Evolutionary conservation across 2,113 vertebrate species (phyloP).

Genomic region (Typhlomys cinereus): DNA sequence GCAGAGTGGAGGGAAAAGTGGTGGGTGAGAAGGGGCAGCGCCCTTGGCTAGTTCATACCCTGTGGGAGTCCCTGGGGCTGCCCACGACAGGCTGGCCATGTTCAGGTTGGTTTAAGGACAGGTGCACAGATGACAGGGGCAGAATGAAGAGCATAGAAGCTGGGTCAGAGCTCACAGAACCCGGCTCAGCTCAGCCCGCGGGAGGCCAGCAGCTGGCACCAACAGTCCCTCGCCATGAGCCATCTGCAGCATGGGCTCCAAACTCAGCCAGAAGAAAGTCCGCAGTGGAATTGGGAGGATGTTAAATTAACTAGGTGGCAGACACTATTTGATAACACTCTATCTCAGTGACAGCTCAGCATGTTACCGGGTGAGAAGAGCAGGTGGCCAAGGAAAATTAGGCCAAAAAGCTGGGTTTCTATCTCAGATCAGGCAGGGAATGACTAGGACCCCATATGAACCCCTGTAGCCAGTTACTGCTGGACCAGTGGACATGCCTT

Average conservation of each 20-base stretch:
- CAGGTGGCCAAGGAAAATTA: slow-evolving; percentile 31
- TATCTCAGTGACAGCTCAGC: slow-evolving; percentile 9
- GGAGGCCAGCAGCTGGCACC: not conserved
- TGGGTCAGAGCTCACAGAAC: not conserved
- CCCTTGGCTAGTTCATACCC: not conserved
- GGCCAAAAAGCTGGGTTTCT: not conserved
- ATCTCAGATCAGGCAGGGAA: not conserved
- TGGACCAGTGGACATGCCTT: not conserved
- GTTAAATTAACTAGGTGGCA: slow-evolving; percentile 52
- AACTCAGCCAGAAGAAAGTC: not conserved
- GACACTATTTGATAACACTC: slow-evolving; percentile 13
- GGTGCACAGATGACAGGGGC: not conserved
- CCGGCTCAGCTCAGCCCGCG: not conserved
- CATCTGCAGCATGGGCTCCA: not conserved
- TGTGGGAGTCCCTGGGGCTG: not conserved
- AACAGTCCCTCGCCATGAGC: not conserved
- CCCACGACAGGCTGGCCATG: not conserved
- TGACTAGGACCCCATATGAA: not conserved
- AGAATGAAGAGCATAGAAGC: not conserved
- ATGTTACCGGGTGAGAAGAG: not conserved
- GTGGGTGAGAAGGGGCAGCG: accelerated
- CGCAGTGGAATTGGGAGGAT: not conserved
- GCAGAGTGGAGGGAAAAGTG: not conserved
- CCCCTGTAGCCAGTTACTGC: not conserved
- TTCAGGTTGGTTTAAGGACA: not conserved